Base-by-base conservation (phyloP, 2,113 vertebrate genomes). In the Xiphorhynchus elegans region DNA sequence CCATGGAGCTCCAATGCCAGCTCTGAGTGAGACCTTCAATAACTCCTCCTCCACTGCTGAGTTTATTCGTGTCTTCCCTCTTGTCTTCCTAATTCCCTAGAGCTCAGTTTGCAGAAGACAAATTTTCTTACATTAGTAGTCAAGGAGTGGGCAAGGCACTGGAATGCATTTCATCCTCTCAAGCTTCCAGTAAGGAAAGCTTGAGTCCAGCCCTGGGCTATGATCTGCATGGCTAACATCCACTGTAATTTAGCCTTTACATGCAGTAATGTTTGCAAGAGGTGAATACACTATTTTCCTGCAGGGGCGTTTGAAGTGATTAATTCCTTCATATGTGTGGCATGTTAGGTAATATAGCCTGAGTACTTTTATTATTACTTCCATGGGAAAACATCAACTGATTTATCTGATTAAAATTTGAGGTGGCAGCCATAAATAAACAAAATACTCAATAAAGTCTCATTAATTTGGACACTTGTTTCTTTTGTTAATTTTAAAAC, bases 341-440 rank as follows among this genome's bases (percentile, higher is more conserved):
- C 40, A n/a, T 0, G 0, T 66, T 70, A 53, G 42, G 33, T 91
- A 85, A 58, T 80, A 63, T 7, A 86, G 33, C 35, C 17, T 67
- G 55, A 74, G 25, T 49, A 85, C 7, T 72, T 67, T 66, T 83
- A 85, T 76, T 94, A 83, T 84, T 85, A 42, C 19, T 53, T 93
- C 23, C 63, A 80, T 15, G 33, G 70, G 50, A 93, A 94, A 86
- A 69, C 18, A 52, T 46, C 20, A 77, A 26, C 44, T 79, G 53
- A 85, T 91, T 90, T 90, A 87, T 77, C 68, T 74, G 68, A 70
- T 42, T 89, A 84, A 93, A 94, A 93, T 93, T 75, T 78, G 60
- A 78, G 17, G n/a, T 75, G 47, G 24, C 42, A 84, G 56, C 19
- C 46, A 72, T 93, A 94, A 93, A 87, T 59, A 89, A 91, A 80